Conservation (phyloP, 1,140 invertebrate genomes). For the Mercenaria mercenaria region DNA sequence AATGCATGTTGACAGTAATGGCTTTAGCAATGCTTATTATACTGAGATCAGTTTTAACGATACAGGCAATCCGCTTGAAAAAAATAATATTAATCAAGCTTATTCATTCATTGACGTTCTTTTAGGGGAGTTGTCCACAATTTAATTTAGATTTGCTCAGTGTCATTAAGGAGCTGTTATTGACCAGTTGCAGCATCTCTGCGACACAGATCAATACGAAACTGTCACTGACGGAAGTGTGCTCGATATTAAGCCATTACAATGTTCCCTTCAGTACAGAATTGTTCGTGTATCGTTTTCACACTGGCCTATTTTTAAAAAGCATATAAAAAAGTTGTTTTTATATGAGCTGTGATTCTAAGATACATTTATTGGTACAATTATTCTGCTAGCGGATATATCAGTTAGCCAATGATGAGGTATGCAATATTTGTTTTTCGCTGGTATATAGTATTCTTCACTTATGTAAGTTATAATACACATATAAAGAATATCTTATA, state of each 20-base stretch:
- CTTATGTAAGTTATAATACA: no score
- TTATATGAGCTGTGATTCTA: neutral
- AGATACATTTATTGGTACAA: no score
- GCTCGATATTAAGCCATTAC: slow-evolving; percentile 34
- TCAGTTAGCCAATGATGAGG: neutral
- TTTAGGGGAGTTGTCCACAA: neutral
- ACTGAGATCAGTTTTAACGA: no score
- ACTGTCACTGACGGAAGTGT: slow-evolving; percentile 39
- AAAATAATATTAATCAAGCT: neutral
- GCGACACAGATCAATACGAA: slow-evolving; percentile 55
- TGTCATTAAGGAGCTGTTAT: slow-evolving; percentile 60
- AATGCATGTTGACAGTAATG: no score
- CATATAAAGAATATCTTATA: no score
- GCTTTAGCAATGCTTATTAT: no score
- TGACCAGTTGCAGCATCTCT: slow-evolving; percentile 57
- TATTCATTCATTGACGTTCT: neutral
- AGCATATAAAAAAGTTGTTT: neutral
- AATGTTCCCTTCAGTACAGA: slow-evolving; percentile 7
- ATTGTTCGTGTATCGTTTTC: slow-evolving; percentile 23
- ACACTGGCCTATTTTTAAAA: neutral
- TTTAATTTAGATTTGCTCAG: slow-evolving; percentile 57
- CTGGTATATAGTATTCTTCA: no score
- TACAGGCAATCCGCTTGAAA: no score
- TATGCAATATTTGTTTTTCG: neutral
- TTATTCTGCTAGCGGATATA: no score